These are phyloP conservation scores for Lonchura striata DNA, from an alignment of 2,113 vertebrate species.

Conservation along the genomic window DNA sequence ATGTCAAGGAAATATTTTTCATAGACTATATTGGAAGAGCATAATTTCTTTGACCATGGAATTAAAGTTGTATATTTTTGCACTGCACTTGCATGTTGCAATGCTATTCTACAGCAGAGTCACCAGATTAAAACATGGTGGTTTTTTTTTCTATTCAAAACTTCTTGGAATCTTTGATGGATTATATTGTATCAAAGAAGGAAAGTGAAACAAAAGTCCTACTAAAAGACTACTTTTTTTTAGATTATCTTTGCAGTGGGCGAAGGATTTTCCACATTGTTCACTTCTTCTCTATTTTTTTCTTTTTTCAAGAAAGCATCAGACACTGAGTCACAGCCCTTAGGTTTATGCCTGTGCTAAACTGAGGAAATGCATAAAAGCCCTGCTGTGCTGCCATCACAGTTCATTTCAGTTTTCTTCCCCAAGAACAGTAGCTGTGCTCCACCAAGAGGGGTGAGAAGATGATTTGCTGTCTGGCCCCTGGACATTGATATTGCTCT, in stretches of 20 bases:
- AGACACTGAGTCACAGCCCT: background rate
- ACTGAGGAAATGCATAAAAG: background rate
- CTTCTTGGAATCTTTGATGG: background rate
- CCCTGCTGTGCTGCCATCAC: background rate
- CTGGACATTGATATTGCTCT: fast-evolving
- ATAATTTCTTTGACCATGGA: background rate
- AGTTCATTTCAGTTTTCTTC: background rate
- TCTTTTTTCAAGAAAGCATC: background rate
- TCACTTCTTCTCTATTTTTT: background rate
- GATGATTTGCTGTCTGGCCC: background rate
- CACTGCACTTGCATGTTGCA: background rate
- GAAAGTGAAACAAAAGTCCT: background rate
- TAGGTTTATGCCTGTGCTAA: background rate
- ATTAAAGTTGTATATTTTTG: background rate
- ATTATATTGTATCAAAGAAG: background rate
- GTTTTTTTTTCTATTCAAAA: background rate
- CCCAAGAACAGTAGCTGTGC: background rate
- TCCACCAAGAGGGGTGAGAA: fast-evolving
- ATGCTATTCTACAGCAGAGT: background rate
- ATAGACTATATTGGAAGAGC: background rate
- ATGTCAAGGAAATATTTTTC: background rate
- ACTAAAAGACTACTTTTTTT: background rate
- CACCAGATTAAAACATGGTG: background rate
- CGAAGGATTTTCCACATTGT: background rate
- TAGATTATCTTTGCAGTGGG: background rate